Base-by-base conservation (phyloP, 2,888 invertebrate species). In the Harmothoe impar region DNA sequence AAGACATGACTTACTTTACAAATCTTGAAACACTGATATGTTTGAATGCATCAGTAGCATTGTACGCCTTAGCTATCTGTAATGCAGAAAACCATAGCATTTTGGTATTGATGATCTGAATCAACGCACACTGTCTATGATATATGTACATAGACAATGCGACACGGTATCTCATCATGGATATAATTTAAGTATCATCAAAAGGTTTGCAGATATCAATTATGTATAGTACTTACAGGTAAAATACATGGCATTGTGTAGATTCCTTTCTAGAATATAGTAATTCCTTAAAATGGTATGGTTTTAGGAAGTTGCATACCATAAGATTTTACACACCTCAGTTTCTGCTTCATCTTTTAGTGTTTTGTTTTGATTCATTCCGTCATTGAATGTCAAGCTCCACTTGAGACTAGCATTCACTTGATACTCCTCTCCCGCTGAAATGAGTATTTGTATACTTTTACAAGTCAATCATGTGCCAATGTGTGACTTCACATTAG, bases 1-100 rank as follows among this genome's bases (percentile, higher is more conserved):
- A 43, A 43, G 43, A 43, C 10, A 43, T 43, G 15, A 81, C 81
- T 35, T 81, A 81, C 81, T 81, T 81, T 25, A 10, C 81, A 81
- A 81, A 81, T 33, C 43, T 33, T 43, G 20, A 7, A 35, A 81
- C n/a, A 10, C 10, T 0, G 12, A 81, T 23, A 1, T 35, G 35
- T 3, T n/a, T 33, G 43, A 81, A 81, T 15, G 81, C 81, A 23
- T 33, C 81, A 35, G 5, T 35, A 43, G 7, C 23, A 5, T 35
- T 43, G n/a, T 35, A 81, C 23, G 43, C 81, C 15, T 23, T 25
- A 1, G 23, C 23, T 5, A 81, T 3, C 81, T 81, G 81, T 12
- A 81, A 77, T 43, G 10, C 3, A 43, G 3, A 43, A 43, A 43
- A 43, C 43, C 43, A 43, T 43, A 43, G 3, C 3, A 43, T 43